These are phyloP conservation scores for Ophion costatus DNA, from an alignment of 2,888 invertebrate species.

Conservation along the genomic window DNA sequence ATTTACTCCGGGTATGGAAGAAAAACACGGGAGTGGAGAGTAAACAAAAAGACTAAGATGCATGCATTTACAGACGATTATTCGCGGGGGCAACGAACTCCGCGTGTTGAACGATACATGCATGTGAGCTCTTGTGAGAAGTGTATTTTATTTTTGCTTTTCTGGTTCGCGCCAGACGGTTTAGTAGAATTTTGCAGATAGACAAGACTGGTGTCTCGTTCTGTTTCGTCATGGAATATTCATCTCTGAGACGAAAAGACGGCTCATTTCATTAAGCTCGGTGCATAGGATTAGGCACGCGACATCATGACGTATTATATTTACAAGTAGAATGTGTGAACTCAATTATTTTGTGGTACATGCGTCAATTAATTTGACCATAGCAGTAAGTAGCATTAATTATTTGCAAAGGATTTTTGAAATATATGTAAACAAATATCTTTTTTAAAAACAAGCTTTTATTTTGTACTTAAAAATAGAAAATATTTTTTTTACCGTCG, in stretches of 20 bases:
- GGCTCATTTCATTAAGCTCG: neutral
- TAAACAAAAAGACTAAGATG: conserved; percentile 32
- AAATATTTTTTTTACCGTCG: too few species aligned
- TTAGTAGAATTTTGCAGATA: conserved; percentile 14
- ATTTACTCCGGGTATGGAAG: conserved; percentile 37
- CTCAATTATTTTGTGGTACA: too few species aligned
- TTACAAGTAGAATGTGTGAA: too few species aligned
- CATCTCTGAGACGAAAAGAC: neutral
- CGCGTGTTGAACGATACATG: conserved; percentile 5
- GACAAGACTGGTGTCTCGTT: conserved; percentile 29
- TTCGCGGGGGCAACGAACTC: conserved; percentile 56
- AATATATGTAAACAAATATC: too few species aligned
- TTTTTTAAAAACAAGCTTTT: too few species aligned
- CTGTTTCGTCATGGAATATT: conserved; percentile 2
- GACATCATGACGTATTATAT: neutral
- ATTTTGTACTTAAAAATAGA: too few species aligned
- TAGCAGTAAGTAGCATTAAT: too few species aligned
- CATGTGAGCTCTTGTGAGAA: conserved; percentile 3
- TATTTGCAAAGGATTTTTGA: too few species aligned
- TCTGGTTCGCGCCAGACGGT: conserved; percentile 14
- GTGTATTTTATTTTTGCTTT: conserved; percentile 16
- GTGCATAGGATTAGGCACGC: neutral
- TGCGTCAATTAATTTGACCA: too few species aligned
- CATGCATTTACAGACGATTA: conserved; percentile 51
- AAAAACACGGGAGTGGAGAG: conserved; percentile 5